These are phyloP conservation scores for Polyodon spathula DNA, from an alignment of 2,113 vertebrate species.

Conservation along the genomic window DNA sequence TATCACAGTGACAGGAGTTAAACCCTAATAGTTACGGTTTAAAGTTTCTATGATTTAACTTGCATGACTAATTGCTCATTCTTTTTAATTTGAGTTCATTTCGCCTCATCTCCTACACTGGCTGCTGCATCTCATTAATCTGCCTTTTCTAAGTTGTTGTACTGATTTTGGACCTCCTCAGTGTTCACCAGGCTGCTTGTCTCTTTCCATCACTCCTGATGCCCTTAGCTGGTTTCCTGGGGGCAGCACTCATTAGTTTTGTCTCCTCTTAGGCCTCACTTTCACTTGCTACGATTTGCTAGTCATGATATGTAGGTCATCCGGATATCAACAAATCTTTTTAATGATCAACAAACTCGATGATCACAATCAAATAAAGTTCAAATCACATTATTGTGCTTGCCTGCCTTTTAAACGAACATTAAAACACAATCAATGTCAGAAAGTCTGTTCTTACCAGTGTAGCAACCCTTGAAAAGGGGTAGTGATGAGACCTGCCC, in stretches of 20 bases:
- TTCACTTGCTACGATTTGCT: too few relatives aligned
- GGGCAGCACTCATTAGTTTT: not conserved
- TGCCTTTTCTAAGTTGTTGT: not conserved
- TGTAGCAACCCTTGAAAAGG: too few relatives aligned
- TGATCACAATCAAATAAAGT: too few relatives aligned
- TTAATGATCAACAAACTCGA: too few relatives aligned
- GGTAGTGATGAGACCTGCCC: not conserved
- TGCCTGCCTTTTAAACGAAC: too few relatives aligned
- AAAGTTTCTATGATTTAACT: not conserved
- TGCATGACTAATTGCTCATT: not conserved
- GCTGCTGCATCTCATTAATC: not conserved
- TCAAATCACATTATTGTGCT: too few relatives aligned
- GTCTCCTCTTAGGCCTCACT: not conserved
- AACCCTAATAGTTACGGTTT: not conserved
- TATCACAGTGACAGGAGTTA: not conserved
- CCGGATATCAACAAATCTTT: too few relatives aligned
- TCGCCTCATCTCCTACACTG: not conserved
- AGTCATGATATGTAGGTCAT: too few relatives aligned
- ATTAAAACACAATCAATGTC: too few relatives aligned
- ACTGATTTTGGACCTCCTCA: not conserved
- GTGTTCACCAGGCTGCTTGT: not conserved
- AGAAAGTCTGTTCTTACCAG: too few relatives aligned
- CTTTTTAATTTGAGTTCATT: not conserved
- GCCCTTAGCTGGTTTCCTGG: not conserved
- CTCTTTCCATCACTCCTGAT: not conserved